Evolutionary conservation across 2,797 vertebrate genomes (phyloP).

Genomic region (Falco columbarius): DNA sequence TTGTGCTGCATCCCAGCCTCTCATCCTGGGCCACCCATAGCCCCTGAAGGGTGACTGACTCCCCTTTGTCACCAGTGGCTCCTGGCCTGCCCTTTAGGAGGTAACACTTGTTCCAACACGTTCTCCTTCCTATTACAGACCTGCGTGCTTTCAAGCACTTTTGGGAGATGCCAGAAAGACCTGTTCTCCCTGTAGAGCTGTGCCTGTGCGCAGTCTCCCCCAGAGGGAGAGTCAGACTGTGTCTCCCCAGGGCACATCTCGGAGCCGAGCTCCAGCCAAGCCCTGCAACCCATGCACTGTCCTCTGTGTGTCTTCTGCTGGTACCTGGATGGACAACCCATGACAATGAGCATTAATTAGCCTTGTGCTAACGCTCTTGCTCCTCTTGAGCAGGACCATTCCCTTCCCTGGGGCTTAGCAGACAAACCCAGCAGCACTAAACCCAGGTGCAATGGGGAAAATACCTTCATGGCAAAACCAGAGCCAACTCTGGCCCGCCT

Average conservation of each 20-base stretch:
- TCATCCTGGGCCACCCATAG: background rate
- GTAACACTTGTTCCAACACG: background rate
- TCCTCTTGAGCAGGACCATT: background rate
- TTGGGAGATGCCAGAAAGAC: background rate
- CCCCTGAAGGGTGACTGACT: background rate
- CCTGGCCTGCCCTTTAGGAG: background rate
- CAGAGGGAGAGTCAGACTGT: background rate
- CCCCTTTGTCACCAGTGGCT: background rate
- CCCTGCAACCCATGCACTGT: accelerated
- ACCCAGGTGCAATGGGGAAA: background rate
- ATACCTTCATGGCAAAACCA: background rate
- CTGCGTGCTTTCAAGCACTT: accelerated
- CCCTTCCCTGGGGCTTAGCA: background rate
- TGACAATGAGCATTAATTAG: accelerated
- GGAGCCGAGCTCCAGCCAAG: background rate
- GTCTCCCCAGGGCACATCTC: background rate
- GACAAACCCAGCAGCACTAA: background rate
- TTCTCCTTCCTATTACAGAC: background rate
- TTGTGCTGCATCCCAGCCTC: background rate
- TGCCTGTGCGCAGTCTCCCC: background rate
- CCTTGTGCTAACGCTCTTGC: background rate
- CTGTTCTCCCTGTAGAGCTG: background rate
- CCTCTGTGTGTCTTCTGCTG: background rate
- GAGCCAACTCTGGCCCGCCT: background rate
- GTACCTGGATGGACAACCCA: accelerated